A percentile compares a stretch with the other conserved stretches of the same genome.
Conservation (phyloP, 2,888 invertebrate genomes). For the Hirtodrosophila trivittata region DNA sequence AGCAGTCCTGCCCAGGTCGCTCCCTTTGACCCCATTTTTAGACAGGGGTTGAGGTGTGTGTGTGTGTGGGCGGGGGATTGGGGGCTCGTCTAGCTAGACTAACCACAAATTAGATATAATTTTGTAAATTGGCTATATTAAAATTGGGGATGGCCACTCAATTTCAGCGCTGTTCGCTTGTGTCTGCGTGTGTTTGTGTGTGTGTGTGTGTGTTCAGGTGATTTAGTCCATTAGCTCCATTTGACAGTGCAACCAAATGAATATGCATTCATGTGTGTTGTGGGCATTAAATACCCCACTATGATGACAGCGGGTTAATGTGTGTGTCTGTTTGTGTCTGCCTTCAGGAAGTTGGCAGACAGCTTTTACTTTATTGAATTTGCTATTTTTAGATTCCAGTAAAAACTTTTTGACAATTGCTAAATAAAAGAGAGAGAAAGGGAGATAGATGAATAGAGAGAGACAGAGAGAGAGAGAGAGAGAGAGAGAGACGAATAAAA, state of each 20-base stretch:
- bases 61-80: neutral
- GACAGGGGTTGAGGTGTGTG: neutral
- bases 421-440: conserved; percentile 6
- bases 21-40: conserved; percentile 49
- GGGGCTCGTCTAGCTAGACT: conserved; percentile 11
- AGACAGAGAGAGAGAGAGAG: neutral
- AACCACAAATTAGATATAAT: conserved; percentile 51
- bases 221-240: conserved; percentile 45
- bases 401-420: conserved; percentile 39
- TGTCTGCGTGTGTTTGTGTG: neutral
- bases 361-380: conserved; percentile 58
- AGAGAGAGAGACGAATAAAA: conserved; percentile 2
- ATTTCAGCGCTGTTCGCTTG: conserved; percentile 26
- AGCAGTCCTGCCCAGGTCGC: conserved; percentile 23
- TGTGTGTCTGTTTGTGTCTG: conserved; percentile 15
- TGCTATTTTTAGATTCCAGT: conserved; percentile 27
- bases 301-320: neutral
- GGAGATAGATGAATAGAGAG: conserved; percentile 7
- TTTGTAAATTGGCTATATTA: conserved; percentile 57
- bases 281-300: conserved; percentile 20
- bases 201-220: conserved; percentile 8
- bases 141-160: conserved; percentile 27
- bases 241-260: conserved; percentile 19
- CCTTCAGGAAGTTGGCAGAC: conserved; percentile 34
- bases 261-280: conserved; percentile 42